Evolutionary conservation across 2,797 vertebrate genomes (phyloP).

Genomic region (Oreortyx pictus): DNA sequence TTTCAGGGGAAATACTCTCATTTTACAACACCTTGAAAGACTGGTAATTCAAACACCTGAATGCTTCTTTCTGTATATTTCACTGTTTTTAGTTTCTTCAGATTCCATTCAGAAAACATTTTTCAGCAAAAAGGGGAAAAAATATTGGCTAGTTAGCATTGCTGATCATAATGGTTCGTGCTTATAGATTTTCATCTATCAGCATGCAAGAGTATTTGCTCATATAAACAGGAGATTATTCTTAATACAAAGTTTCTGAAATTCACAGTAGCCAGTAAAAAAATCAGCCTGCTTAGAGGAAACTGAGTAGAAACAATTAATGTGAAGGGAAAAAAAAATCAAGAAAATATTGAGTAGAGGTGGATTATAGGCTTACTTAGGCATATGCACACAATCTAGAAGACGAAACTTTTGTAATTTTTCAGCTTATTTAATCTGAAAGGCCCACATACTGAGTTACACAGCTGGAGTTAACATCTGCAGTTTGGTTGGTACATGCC

Average conservation of each 20-base stretch:
- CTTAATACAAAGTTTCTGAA: neutral
- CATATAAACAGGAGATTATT: neutral
- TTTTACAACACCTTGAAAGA: neutral
- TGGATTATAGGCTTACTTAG: conserved; percentile 36
- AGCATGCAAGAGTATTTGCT: neutral
- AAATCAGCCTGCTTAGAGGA: neutral
- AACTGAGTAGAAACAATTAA: neutral
- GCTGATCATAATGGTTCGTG: neutral
- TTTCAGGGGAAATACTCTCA: neutral
- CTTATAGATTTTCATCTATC: neutral
- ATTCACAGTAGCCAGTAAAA: neutral
- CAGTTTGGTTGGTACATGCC: conserved; percentile 71
- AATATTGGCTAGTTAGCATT: neutral
- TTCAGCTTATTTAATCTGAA: conserved; percentile 75
- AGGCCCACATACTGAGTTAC: conserved; percentile 59
- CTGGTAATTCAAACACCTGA: neutral
- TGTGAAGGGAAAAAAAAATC: neutral
- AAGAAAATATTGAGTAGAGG: neutral
- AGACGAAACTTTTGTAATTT: conserved; percentile 70
- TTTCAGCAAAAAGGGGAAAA: neutral
- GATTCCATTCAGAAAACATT: neutral
- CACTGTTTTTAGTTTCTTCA: neutral
- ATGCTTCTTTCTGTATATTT: neutral
- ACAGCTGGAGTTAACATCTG: conserved; percentile 78
- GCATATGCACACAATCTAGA: neutral